Conservation (phyloP, 2,888 invertebrate species). For the Uropetala carovei region DNA sequence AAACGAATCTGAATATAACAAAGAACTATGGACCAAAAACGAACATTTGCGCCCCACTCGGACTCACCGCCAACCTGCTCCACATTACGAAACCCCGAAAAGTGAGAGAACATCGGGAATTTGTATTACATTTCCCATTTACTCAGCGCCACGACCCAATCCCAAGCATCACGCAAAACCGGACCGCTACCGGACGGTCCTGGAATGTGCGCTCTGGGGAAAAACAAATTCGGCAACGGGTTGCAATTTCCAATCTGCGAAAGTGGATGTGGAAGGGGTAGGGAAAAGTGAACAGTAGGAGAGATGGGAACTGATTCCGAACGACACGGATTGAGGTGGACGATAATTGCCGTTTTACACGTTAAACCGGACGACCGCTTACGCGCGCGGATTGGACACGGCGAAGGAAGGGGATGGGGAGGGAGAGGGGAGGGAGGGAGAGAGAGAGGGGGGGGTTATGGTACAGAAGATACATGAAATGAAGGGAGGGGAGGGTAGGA, state of each 20-base stretch:
- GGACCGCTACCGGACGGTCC: background rate
- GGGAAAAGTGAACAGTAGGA: constrained; percentile 17
- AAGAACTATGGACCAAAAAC: background rate
- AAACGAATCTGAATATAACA: background rate
- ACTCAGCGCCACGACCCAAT: background rate
- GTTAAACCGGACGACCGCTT: constrained; percentile 40
- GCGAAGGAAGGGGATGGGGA: background rate
- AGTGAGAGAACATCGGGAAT: constrained; percentile 72
- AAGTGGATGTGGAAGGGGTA: background rate
- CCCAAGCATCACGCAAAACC: background rate
- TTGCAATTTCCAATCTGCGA: constrained; percentile 21
- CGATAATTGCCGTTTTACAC: constrained; percentile 63
- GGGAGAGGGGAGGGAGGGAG: background rate
- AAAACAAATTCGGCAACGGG: constrained; percentile 44
- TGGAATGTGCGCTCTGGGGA: background rate
- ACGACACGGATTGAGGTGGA: constrained; percentile 49
- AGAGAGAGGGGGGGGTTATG: background rate
- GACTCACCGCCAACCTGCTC: constrained; percentile 74
- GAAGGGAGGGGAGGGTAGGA: background rate
- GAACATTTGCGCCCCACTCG: constrained; percentile 69
- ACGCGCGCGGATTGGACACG: constrained; percentile 46
- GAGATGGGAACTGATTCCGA: constrained; percentile 53
- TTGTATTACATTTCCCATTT: constrained; percentile 70
- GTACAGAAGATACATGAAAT: background rate
- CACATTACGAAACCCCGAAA: constrained; percentile 71